phyloP scores from a whole-genome alignment of 1,140 invertebrate species.

The Eueides isabella region DNA sequence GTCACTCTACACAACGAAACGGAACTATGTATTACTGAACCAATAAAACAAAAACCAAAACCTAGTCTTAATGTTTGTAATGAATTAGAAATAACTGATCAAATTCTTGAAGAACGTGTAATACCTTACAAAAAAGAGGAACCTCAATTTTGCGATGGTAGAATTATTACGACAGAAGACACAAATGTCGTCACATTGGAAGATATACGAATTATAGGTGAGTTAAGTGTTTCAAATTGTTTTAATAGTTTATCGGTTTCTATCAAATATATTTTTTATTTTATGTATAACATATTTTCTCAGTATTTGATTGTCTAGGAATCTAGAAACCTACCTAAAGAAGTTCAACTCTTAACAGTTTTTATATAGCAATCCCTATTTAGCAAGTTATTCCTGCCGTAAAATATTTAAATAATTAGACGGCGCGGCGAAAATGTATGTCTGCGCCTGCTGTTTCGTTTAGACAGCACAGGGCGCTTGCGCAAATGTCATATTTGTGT shows the following conservation, averaged over 20 bases:
- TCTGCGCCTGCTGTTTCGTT: no score
- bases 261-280: no score
- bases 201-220: constrained; percentile 50
- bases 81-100: constrained; percentile 54
- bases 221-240: constrained; percentile 38
- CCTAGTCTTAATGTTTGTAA: constrained; percentile 48
- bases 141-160: constrained; percentile 41
- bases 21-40: constrained; percentile 47
- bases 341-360: no score
- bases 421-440: no score
- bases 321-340: no score
- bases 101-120: constrained; percentile 55
- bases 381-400: no score
- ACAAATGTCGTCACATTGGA: constrained; percentile 42
- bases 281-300: no score
- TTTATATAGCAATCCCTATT: no score
- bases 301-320: no score
- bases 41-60: constrained; percentile 49
- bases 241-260: neutral
- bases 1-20: constrained; percentile 60
- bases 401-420: no score
- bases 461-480: no score
- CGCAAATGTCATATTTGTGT: no score
- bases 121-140: constrained; percentile 42
- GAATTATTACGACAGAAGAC: constrained; percentile 42